Conservation (phyloP, 2,113 vertebrate species). For the Arizona elegans region DNA sequence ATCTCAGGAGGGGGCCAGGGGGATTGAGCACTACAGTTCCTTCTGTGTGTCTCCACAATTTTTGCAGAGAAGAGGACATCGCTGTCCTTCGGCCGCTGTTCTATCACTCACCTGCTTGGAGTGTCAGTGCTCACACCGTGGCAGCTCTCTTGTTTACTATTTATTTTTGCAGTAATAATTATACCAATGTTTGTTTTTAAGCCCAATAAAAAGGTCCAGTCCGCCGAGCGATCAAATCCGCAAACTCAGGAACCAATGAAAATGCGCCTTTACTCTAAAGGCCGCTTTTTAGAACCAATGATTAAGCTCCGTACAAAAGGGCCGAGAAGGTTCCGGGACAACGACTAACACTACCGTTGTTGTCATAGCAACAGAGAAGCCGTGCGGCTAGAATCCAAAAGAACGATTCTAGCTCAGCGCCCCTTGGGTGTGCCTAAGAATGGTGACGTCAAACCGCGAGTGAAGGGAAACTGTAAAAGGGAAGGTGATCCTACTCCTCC, state of each 20-base stretch:
- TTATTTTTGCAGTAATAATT: background rate
- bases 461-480: background rate
- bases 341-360: conserved; percentile 27
- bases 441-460: background rate
- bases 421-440: no score
- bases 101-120: background rate
- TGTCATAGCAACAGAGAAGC: conserved; percentile 19
- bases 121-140: background rate
- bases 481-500: background rate
- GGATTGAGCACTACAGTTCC: background rate
- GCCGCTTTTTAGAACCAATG: conserved; percentile 33
- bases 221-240: background rate
- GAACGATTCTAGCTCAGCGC: background rate
- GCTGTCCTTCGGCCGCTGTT: background rate
- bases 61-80: background rate
- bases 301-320: accelerated
- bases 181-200: background rate
- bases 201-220: background rate
- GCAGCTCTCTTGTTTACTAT: background rate
- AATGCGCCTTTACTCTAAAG: background rate
- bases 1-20: no score
- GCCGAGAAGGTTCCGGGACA: accelerated
- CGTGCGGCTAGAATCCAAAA: background rate
- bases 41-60: background rate
- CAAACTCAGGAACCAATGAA: conserved; percentile 39